Conservation (phyloP, 2,113 vertebrate species). For the Phodopus roborovskii region DNA sequence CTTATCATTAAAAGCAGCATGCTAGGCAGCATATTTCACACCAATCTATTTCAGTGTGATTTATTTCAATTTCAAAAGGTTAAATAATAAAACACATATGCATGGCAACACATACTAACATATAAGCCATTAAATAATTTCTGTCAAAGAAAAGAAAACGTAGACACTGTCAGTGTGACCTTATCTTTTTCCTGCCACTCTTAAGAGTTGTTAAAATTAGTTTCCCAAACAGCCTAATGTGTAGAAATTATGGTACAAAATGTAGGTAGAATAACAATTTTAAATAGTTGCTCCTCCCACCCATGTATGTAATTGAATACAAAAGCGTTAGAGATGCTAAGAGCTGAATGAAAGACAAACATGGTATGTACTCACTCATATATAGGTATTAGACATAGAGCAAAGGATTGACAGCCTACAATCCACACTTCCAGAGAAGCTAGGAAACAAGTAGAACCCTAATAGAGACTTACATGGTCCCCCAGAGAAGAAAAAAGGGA, state of each 20-base stretch:
- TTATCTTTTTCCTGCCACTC: not conserved
- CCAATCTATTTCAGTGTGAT: not conserved
- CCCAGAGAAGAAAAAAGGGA: no score
- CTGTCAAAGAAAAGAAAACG: not conserved
- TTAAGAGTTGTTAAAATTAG: not conserved
- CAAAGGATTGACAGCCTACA: no score
- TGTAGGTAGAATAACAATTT: not conserved
- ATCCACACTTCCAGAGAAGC: no score
- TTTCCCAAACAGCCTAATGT: not conserved
- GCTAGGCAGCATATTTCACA: not conserved
- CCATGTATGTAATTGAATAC: not conserved
- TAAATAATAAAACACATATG: not conserved
- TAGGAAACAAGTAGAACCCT: no score
- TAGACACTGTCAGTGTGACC: not conserved
- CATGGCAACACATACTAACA: no score
- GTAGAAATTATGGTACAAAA: not conserved
- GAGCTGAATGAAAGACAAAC: no score
- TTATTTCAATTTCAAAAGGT: not conserved
- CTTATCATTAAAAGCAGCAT: not conserved
- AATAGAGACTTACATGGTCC: no score
- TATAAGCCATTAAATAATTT: not conserved
- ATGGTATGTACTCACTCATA: no score
- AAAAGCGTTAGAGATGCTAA: not conserved
- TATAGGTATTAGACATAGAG: no score
- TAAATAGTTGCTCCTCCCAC: not conserved